Conservation (phyloP, 2,113 vertebrate genomes). For the cattle (Bos taurus) region DNA sequence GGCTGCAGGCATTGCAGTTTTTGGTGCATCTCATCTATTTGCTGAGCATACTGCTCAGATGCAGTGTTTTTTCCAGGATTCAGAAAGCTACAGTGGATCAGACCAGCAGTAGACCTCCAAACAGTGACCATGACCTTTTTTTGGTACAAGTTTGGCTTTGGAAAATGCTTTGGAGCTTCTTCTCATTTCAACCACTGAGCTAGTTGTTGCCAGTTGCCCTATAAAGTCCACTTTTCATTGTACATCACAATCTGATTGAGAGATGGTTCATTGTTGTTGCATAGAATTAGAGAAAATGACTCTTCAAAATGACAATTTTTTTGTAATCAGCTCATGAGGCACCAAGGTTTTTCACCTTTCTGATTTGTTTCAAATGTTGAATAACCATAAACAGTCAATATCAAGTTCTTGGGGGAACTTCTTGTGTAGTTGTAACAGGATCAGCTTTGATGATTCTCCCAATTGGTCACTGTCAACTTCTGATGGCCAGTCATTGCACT, state of each 20-base stretch:
- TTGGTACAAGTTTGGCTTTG: background rate
- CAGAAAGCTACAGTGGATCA: background rate
- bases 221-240: background rate
- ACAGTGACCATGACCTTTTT: background rate
- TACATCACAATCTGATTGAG: background rate
- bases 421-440: background rate
- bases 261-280: background rate
- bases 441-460: background rate
- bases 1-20: background rate
- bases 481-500: background rate
- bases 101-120: background rate
- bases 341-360: background rate
- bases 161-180: background rate
- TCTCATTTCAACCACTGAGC: background rate
- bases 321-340: background rate
- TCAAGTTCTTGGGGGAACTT: background rate
- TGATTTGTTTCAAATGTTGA: background rate
- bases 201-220: rapidly evolving
- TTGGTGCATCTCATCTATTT: background rate
- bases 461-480: background rate
- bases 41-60: background rate
- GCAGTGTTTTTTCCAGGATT: background rate
- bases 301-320: background rate
- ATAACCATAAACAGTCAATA: background rate
- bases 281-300: background rate